Evolutionary conservation across 1,140 invertebrate genomes (phyloP), one percentile per base, ranked within the genome.

Genomic region (Papilio dardanus): DNA sequence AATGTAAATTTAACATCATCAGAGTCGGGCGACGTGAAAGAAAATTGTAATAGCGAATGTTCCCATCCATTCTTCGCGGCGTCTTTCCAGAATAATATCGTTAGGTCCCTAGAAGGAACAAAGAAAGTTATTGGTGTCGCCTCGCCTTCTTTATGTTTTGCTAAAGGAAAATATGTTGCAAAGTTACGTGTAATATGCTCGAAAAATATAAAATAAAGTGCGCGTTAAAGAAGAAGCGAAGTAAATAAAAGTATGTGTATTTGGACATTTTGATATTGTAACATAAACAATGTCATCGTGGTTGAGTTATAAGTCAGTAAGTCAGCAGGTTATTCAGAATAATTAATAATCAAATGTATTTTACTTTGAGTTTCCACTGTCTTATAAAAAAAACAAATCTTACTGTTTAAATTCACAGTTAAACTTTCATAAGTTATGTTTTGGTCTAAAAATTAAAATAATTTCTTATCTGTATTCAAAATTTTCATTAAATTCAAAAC

Each of bases 41-140:
- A 19, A 73, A 73, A 31, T 10, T 33, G 16, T 31, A 54, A 54
- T 19, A 19, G 46, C 46, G 71, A 31, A 50, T 54, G 71, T 73
- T 58, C 46, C 19, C 28, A 54, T 28, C 46, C 21, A 33, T 73
- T 73, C 71, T 46, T 73, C 30, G 12, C 16, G 58, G 46, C 42
- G 30, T 54, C 46, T 73, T 54, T 21, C 69, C 24, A 31, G 69
- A 24, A 71, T 71, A 71, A 71, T 71, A 50, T 71, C 40, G 69
- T 71, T 71, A 31, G 37, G 69, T 71, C 69, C 69, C 69, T 71
- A 30, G 69, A 71, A 30, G 40, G 42, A 71, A 71, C 69, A 71
- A 71, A 71, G 69, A 50, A 50, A 42, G 69, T 31, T 71, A 71
- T 71, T 50, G 69, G 40, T 42, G 46, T 28, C 31, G 69, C 40